phyloP scores from a whole-genome alignment of 2,113 vertebrate genomes.

The Tapirus terrestris region DNA sequence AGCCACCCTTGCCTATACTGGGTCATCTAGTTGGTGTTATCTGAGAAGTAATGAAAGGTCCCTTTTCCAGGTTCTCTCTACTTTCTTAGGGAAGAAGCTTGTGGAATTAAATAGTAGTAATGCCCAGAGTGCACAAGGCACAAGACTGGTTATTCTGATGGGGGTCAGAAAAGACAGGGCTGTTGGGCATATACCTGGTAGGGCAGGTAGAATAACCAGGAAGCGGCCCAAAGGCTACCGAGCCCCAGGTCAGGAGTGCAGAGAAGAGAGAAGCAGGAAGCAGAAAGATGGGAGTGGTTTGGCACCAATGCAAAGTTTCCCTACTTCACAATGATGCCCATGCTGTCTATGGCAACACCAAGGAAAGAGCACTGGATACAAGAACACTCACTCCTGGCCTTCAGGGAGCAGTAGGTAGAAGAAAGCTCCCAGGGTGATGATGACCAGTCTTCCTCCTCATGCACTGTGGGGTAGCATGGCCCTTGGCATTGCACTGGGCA shows the following conservation, averaged over 20 bases:
- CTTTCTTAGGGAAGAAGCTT: background rate
- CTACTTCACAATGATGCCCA: background rate
- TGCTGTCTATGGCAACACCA: fast-evolving
- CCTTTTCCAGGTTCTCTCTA: background rate
- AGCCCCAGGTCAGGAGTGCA: background rate
- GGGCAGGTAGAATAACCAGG: background rate
- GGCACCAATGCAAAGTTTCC: background rate
- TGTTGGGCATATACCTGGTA: background rate
- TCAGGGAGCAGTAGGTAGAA: background rate
- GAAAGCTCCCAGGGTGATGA: background rate
- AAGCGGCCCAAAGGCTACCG: background rate
- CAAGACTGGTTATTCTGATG: background rate
- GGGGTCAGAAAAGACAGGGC: background rate
- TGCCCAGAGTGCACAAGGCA: background rate
- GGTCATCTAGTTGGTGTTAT: background rate
- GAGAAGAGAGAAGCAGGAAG: slow-evolving; percentile 44
- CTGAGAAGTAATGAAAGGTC: background rate
- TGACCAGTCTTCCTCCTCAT: background rate
- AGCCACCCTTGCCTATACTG: background rate
- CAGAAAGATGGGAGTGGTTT: background rate
- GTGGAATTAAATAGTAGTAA: background rate
- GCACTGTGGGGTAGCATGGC: background rate
- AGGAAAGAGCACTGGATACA: background rate
- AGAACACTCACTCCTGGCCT: background rate
- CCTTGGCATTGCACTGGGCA: background rate